Conservation (phyloP, 1,140 invertebrate species). For the Spodoptera frugiperda region DNA sequence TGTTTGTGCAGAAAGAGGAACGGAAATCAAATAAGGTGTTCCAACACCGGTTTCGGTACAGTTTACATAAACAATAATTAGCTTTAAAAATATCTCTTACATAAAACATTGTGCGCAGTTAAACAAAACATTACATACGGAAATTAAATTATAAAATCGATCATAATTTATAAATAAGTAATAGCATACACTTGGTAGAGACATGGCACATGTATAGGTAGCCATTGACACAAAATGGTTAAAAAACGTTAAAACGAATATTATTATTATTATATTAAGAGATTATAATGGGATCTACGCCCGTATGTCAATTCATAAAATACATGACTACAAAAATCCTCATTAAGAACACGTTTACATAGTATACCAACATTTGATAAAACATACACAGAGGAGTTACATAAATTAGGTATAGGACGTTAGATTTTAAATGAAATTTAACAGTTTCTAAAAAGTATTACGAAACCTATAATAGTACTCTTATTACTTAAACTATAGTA, state of each 20-base stretch:
- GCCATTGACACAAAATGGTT: constrained; percentile 28
- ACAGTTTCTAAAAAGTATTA: constrained; percentile 5
- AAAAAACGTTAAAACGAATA: constrained; percentile 22
- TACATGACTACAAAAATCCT: constrained; percentile 45
- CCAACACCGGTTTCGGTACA: constrained; percentile 1
- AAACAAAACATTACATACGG: constrained; percentile 22
- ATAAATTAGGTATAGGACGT: constrained; percentile 18
- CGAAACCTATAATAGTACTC: constrained; percentile 47
- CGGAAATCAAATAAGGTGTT: constrained; percentile 6
- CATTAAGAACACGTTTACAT: constrained; percentile 31
- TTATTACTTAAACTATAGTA: constrained; percentile 46
- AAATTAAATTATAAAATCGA: constrained; percentile 30
- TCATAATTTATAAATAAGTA: constrained; percentile 20
- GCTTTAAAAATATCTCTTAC: constrained; percentile 36
- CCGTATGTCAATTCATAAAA: constrained; percentile 33
- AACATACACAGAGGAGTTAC: constrained; percentile 33
- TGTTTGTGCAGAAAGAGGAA: constrained; percentile 43
- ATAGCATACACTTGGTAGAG: constrained; percentile 31
- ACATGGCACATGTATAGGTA: constrained; percentile 49
- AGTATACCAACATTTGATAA: constrained; percentile 32
- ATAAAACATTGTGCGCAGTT: constrained; percentile 44
- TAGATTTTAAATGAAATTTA: constrained; percentile 37
- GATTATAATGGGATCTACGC: constrained; percentile 36
- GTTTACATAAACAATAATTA: constrained; percentile 6
- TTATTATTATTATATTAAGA: constrained; percentile 37